These are phyloP conservation scores for Caenorhabditis sinica DNA, from an alignment of 2,888 invertebrate genomes.

Conservation along the genomic window DNA sequence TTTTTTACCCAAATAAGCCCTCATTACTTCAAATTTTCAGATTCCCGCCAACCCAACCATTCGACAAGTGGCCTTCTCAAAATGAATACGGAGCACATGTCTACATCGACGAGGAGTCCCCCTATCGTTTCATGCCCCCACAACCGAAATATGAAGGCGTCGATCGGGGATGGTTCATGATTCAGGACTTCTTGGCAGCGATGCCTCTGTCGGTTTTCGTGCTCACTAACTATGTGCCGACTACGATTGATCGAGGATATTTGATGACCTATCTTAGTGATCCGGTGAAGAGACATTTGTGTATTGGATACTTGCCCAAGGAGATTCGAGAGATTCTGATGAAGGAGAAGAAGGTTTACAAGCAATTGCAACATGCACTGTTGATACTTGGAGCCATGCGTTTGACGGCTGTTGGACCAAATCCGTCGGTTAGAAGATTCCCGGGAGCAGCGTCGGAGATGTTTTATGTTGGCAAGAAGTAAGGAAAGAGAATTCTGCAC, in stretches of 20 bases:
- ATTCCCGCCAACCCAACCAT: constrained; percentile 60
- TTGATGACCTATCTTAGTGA: constrained; percentile 59
- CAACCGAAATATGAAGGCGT: constrained; percentile 66
- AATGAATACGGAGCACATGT: constrained; percentile 36
- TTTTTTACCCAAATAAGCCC: no score
- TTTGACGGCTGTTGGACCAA: constrained; percentile 67
- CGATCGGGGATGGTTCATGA: constrained; percentile 77
- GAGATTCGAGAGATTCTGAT: constrained; percentile 67
- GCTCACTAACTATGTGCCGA: constrained; percentile 68
- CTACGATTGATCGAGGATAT: constrained; percentile 46
- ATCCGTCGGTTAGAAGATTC: constrained; percentile 70
- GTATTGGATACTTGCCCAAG: constrained; percentile 74
- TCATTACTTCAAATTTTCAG: constrained; percentile 46
- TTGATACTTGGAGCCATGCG: constrained; percentile 72
- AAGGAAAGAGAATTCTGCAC: background rate
- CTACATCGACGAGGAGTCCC: constrained; percentile 65
- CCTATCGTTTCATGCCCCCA: constrained; percentile 75
- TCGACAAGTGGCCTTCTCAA: constrained; percentile 21
- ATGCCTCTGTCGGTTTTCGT: constrained; percentile 78
- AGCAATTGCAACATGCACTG: constrained; percentile 72
- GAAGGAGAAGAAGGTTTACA: constrained; percentile 69
- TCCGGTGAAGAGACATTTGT: constrained; percentile 73
- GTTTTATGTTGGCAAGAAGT: constrained; percentile 56
- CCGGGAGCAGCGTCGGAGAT: constrained; percentile 51
- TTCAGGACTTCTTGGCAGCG: constrained; percentile 74